phyloP scores from a whole-genome alignment of 2,797 vertebrate genomes.

The Melanotaenia trifasciata region DNA sequence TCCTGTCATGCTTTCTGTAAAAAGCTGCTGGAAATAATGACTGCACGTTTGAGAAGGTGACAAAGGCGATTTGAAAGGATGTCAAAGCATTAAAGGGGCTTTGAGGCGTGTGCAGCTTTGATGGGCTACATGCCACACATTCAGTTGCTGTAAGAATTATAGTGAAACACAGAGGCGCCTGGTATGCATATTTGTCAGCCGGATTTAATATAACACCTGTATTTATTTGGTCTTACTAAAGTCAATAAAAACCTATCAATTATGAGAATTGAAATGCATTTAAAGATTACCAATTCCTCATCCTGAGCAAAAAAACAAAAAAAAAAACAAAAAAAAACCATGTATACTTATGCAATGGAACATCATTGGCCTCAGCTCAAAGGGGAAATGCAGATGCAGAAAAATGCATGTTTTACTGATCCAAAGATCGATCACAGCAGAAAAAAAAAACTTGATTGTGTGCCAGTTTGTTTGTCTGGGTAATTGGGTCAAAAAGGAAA shows the following conservation, averaged over 20 bases:
- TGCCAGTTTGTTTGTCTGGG: slow-evolving; percentile 62
- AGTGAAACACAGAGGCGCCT: slow-evolving; percentile 29
- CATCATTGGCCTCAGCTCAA: background rate
- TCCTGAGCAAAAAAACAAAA: background rate
- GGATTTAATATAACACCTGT: slow-evolving; percentile 15
- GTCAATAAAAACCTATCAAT: background rate
- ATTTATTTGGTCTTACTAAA: slow-evolving; percentile 18
- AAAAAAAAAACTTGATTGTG: slow-evolving; percentile 55
- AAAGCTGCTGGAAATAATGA: slow-evolving; percentile 72
- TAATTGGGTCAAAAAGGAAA: slow-evolving; percentile 71
- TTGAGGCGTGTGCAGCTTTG: slow-evolving; percentile 51
- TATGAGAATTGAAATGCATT: slow-evolving; percentile 1
- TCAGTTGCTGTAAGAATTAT: slow-evolving; percentile 49
- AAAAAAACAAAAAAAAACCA: background rate
- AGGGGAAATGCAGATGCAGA: background rate
- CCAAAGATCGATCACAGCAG: slow-evolving; percentile 48
- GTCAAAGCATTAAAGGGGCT: slow-evolving; percentile 60
- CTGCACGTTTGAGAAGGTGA: slow-evolving; percentile 71
- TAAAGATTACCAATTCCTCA: slow-evolving; percentile 3
- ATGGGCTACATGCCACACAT: slow-evolving; percentile 61
- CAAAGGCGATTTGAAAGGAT: slow-evolving; percentile 74
- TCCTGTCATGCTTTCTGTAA: slow-evolving; percentile 61
- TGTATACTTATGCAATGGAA: background rate
- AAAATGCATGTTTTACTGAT: slow-evolving; percentile 41
- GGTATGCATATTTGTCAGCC: slow-evolving; percentile 37